Evolutionary conservation across 2,113 vertebrate genomes (phyloP).

Genomic region (Miniopterus natalensis): DNA sequence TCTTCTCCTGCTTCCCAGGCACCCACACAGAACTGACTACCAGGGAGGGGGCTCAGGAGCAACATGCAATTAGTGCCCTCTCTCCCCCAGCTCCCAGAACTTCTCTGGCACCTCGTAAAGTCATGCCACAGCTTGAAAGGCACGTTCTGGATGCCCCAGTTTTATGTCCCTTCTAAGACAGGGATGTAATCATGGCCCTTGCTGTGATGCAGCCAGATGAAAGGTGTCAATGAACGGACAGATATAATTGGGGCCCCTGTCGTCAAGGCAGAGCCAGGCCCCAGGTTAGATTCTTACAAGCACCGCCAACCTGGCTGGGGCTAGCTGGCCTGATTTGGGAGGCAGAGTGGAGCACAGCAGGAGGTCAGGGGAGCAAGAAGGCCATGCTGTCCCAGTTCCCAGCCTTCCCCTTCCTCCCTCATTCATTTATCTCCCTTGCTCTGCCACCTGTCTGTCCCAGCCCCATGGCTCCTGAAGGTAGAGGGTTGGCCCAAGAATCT

Average conservation of each 20-base stretch:
- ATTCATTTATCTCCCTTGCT: rapidly evolving
- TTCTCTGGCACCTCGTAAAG: background rate
- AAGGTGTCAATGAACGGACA: background rate
- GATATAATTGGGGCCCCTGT: background rate
- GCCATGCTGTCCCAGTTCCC: background rate
- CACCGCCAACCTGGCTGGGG: background rate
- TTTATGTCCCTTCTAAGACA: background rate
- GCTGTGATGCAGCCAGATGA: background rate
- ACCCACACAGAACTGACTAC: too few species aligned
- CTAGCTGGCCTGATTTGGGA: background rate
- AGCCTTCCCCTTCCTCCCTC: background rate
- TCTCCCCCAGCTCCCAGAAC: background rate
- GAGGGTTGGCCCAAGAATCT: background rate
- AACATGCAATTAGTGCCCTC: background rate
- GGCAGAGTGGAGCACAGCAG: too few species aligned
- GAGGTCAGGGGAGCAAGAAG: background rate
- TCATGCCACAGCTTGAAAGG: background rate
- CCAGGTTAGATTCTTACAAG: background rate
- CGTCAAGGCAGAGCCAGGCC: background rate
- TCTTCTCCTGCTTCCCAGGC: background rate
- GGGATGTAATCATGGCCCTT: background rate
- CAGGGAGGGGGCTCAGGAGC: background rate
- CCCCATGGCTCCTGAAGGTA: too few species aligned
- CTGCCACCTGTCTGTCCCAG: background rate
- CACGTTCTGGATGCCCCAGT: background rate